Base-by-base conservation (phyloP, 2,888 invertebrate species). In the Liposcelis brunnea region DNA sequence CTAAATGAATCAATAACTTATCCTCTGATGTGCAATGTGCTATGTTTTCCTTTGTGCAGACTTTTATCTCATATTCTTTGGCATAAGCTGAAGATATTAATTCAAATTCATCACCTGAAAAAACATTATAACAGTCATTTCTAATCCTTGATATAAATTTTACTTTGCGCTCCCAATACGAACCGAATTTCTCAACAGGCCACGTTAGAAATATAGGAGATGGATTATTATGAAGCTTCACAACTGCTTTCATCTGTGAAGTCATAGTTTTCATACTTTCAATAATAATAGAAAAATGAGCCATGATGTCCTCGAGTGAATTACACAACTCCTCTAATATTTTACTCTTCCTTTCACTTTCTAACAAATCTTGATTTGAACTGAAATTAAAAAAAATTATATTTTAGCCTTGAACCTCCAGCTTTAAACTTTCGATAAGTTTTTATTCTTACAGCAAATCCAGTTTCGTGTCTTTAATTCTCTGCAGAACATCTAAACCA, bases 1-100 rank as follows among this genome's bases (percentile, higher is more conserved):
- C 57, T 33, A 62, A 62, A 51, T 63, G 61, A 53, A 67, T 65
- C 64, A 67, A 64, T 8, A 61, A 56, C 36, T 61, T 59, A 48
- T 61, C 54, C 48, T 63, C 59, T 45, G 55, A 59, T 43, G 53
- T 55, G 5, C 59, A 55, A 54, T 67, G 64, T 11, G 65, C 65
- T 40, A 69, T 60, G 54, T 65, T 66, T 54, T 66, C 62, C 19
- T 61, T 53, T 35, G 69, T 56, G 44, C 56, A 53, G 49, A 49
- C 49, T 47, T 60, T 58, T 50, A 67, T 60, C 54, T 59, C 54
- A 45, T 63, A 57, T 54, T 69, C 70, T 38, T 56, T 53, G 40
- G 52, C 50, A 54, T 68, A 68, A 49, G 64, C 64, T 36, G 55
- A 50, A 21, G 53, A 51, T 46, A 66, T 56, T 31, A 45, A 50